phyloP scores from a whole-genome alignment of 1,140 invertebrate species.

The Bicyclus anynana region DNA sequence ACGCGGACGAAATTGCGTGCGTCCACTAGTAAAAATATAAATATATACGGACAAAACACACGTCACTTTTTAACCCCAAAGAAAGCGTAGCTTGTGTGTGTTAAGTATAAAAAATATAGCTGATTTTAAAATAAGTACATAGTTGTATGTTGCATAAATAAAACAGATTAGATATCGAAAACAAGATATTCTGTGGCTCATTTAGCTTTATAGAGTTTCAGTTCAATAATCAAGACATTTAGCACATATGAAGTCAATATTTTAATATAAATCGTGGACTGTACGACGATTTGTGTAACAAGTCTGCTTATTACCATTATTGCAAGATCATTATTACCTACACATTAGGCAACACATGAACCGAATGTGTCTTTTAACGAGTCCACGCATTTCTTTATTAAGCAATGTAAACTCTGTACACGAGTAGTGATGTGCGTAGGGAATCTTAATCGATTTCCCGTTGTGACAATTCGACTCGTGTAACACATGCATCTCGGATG shows the following conservation, averaged over 20 bases:
- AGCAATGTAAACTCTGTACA: background rate
- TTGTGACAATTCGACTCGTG: conserved; percentile 39
- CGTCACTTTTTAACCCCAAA: too few relatives aligned
- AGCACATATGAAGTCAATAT: conserved; percentile 1
- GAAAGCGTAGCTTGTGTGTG: too few relatives aligned
- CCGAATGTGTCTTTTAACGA: conserved; percentile 19
- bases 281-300: conserved; percentile 24
- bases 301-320: conserved; percentile 17
- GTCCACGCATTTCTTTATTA: conserved; percentile 11
- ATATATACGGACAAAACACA: too few relatives aligned
- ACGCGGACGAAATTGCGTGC: too few relatives aligned
- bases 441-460: conserved; percentile 34
- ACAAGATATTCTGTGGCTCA: background rate
- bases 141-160: too few relatives aligned
- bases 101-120: too few relatives aligned
- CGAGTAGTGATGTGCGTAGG: conserved; percentile 11
- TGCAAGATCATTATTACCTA: conserved; percentile 20
- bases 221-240: background rate
- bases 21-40: too few relatives aligned
- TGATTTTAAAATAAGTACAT: too few relatives aligned
- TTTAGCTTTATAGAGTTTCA: background rate
- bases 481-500: conserved; percentile 36
- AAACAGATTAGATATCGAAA: too few relatives aligned
- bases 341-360: conserved; percentile 15
- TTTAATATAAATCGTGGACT: conserved; percentile 18